Evolutionary conservation across 2,113 vertebrate genomes (phyloP).

Genomic region (Daboia siamensis): DNA sequence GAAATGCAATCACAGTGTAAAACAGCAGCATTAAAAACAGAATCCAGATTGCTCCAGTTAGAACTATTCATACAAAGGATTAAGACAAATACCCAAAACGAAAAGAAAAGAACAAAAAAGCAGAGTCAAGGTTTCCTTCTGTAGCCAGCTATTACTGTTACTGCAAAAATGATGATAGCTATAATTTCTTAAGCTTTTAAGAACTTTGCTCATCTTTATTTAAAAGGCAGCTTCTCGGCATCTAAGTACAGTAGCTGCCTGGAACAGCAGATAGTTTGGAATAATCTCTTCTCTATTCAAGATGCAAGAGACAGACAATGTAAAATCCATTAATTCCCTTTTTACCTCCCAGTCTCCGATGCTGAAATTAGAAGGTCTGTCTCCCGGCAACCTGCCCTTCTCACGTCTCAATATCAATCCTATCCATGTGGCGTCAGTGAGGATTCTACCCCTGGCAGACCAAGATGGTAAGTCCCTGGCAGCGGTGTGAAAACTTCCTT

Average conservation of each 20-base stretch:
- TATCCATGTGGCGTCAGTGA: neutral
- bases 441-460: neutral
- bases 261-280: neutral
- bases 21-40: neutral
- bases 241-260: neutral
- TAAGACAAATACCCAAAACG: neutral
- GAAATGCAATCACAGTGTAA: neutral
- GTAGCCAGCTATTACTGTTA: neutral
- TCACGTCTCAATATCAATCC: neutral
- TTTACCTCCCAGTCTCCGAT: neutral
- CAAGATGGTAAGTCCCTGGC: neutral
- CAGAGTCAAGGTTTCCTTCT: neutral
- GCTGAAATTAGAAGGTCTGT: slow-evolving; percentile 2
- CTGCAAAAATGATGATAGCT: neutral
- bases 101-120: neutral
- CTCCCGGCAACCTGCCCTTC: neutral
- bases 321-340: neutral
- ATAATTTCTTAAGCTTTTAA: neutral
- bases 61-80: neutral
- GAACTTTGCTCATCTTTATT: neutral
- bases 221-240: neutral
- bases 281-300: neutral
- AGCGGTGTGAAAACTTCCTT: neutral
- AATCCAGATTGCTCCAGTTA: neutral
- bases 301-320: neutral